Percentiles rank a stretch among this genome's conserved stretches.
Conservation (phyloP, 53 echinoderm and acorn worm species). For the Antedon mediterranea region DNA sequence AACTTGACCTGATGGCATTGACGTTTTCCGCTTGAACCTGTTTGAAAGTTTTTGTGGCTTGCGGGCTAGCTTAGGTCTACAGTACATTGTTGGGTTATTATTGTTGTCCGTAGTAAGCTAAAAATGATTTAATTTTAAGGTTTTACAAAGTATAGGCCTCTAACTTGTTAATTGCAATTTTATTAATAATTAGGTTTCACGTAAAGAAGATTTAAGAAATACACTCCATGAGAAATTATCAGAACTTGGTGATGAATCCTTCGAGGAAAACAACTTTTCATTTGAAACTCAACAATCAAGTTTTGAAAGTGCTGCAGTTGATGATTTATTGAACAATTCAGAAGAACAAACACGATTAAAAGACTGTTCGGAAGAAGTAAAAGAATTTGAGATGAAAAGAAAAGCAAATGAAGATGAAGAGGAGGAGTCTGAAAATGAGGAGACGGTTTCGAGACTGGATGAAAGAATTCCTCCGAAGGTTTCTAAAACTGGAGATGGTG, state of each 20-base stretch:
- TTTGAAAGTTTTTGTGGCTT: too few relatives aligned
- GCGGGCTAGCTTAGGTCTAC: too few relatives aligned
- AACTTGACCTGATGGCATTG: too few relatives aligned
- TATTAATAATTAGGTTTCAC: background rate
- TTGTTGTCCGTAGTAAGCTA: too few relatives aligned
- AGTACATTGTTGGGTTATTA: too few relatives aligned
- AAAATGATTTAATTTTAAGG: too few relatives aligned
- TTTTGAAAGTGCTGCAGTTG: background rate
- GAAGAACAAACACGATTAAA: background rate
- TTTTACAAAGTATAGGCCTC: too few relatives aligned
- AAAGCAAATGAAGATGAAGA: background rate
- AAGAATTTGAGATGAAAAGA: background rate
- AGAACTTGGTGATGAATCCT: background rate
- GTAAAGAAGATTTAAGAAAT: background rate
- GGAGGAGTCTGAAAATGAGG: background rate
- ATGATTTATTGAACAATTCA: background rate
- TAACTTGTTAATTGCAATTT: too few relatives aligned
- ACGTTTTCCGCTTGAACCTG: too few relatives aligned
- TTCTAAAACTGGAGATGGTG: background rate
- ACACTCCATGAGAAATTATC: background rate
- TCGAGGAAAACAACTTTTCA: background rate
- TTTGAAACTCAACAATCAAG: background rate
- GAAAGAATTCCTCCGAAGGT: background rate
- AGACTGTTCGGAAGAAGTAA: background rate
- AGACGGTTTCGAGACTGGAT: background rate